Evolutionary conservation across 2,797 vertebrate genomes (phyloP).

Genomic region (Malurus leucopterus): DNA sequence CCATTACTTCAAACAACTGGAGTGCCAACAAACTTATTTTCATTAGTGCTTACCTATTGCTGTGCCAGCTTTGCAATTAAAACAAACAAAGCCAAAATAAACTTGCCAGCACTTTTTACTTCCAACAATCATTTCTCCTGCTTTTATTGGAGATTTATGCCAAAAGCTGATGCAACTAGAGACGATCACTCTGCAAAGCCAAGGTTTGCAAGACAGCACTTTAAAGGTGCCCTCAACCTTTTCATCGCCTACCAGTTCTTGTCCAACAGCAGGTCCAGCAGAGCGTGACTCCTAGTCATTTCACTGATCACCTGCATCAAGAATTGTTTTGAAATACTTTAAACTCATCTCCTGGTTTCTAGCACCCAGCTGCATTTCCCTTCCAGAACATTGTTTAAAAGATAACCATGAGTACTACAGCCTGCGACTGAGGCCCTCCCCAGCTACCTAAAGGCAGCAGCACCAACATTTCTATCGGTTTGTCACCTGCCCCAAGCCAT

Average conservation of each 20-base stretch:
- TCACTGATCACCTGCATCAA: neutral
- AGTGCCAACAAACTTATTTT: neutral
- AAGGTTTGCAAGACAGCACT: neutral
- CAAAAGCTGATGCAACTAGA: constrained; percentile 17
- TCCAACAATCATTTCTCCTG: neutral
- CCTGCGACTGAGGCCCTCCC: neutral
- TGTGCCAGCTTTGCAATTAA: constrained; percentile 23
- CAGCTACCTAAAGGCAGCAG: neutral
- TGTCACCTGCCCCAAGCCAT: neutral
- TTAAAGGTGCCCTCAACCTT: constrained; percentile 14
- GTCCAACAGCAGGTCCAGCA: neutral
- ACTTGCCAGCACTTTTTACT: neutral
- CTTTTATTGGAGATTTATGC: neutral
- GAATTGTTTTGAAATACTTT: neutral
- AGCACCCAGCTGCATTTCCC: neutral
- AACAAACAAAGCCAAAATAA: neutral
- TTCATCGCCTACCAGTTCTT: neutral
- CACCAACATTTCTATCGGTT: neutral
- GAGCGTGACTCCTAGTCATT: accelerated
- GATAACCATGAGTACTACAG: neutral
- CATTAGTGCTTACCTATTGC: neutral
- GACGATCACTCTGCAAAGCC: neutral
- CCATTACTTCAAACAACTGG: neutral
- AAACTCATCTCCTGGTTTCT: neutral
- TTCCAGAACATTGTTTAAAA: neutral